Base-by-base conservation (phyloP, 2,888 invertebrate genomes). In the Sialis fuliginosa region DNA sequence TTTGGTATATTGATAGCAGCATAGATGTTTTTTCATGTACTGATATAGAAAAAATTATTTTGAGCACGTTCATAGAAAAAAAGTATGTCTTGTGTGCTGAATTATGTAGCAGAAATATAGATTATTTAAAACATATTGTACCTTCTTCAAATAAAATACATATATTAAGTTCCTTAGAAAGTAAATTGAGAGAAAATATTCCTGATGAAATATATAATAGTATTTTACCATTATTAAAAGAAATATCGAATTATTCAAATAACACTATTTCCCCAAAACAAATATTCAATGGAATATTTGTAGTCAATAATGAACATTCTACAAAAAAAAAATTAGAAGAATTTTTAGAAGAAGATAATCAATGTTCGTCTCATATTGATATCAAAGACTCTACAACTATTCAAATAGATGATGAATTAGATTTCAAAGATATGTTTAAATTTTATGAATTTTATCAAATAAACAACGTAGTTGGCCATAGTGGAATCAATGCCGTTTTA, bases 61-160 rank as follows among this genome's bases (percentile, higher is more conserved):
- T 79, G 12, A 71, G 72, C 56, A 70, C 76, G 53, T 75, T 75
- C 56, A 63, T 77, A 43, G 70, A 70, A 47, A 75, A 75, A 55
- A 74, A 75, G 53, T 79, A 73, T 60, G 56, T 59, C 33, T 62
- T 78, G 30, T 81, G 81, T 59, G 66, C 72, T 31, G 68, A 75
- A 54, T 57, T 78, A 12, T 78, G 78, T 62, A 63, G 68, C 52
- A 60, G 68, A 52, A 75, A 71, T 56, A 66, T 62, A 41, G 63
- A 71, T 44, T 70, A 74, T 54, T 63, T 82, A 37, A 55, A 72
- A 22, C 59, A 64, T 9, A 61, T 62, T 37, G 52, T 69, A 51
- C 64, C 61, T 49, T 54, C 67, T 41, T 70, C 73, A 6, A 60
- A 66, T 32, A 72, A 72, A 58, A 59, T 79, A 50, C 69, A 73